phyloP scores from a whole-genome alignment of 2,888 invertebrate species.

The Melinaea menophilus region DNA sequence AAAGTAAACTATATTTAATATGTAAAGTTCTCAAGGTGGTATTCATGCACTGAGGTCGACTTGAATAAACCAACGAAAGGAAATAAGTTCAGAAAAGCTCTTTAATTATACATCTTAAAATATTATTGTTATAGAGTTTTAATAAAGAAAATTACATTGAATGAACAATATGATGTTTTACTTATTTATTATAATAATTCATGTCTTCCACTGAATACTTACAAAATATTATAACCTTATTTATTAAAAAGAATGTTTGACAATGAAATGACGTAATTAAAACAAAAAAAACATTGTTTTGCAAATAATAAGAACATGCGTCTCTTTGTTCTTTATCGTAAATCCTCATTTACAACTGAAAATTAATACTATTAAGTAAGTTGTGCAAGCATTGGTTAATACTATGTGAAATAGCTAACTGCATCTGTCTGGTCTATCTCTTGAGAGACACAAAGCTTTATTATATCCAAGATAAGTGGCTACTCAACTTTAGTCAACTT shows the following conservation, averaged over 20 bases:
- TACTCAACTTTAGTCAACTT: not conserved
- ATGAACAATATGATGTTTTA: no score
- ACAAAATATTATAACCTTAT: no score
- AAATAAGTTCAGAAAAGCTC: slow-evolving; percentile 1
- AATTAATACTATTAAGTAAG: not conserved
- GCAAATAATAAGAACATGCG: no score
- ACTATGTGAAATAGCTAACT: not conserved
- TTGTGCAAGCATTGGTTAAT: not conserved
- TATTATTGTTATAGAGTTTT: not conserved
- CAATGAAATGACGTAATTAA: no score
- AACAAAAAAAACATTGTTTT: no score
- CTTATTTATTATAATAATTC: no score
- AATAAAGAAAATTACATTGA: not conserved
- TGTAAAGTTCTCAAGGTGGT: not conserved
- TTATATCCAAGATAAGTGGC: slow-evolving; percentile 9
- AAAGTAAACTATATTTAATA: not conserved
- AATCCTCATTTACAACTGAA: no score
- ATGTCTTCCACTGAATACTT: no score
- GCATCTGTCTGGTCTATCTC: not conserved
- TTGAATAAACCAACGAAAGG: slow-evolving; percentile 2
- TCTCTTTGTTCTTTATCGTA: no score
- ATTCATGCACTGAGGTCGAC: slow-evolving; percentile 3
- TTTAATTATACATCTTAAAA: not conserved
- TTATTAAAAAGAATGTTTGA: no score
- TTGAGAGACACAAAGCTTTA: slow-evolving; percentile 9